Evolutionary conservation across 2,797 vertebrate genomes (phyloP).

Genomic region (Sarcoramphus papa): DNA sequence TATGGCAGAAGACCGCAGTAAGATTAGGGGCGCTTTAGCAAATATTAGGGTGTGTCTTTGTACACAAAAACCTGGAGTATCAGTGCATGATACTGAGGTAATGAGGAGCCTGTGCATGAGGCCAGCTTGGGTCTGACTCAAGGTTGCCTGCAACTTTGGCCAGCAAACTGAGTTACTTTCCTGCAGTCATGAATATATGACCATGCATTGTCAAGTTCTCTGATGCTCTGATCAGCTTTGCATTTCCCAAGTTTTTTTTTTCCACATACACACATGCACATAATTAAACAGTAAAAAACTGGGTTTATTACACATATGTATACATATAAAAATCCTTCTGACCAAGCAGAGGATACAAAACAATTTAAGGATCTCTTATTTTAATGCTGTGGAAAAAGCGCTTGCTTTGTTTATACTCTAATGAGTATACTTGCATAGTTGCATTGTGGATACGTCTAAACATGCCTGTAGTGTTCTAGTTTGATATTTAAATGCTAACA

Average conservation of each 20-base stretch:
- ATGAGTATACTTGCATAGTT: neutral
- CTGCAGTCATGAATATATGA: neutral
- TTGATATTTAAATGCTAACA: slow-evolving; percentile 24
- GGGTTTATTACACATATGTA: neutral
- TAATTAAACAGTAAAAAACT: neutral
- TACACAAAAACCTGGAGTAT: neutral
- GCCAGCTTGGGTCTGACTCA: neutral
- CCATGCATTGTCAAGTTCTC: neutral
- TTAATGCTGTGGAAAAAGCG: neutral
- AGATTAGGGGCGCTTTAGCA: neutral
- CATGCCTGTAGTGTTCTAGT: neutral
- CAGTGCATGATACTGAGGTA: neutral
- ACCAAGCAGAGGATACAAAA: neutral
- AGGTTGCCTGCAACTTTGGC: neutral
- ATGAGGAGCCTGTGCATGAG: neutral
- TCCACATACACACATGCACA: fast-evolving
- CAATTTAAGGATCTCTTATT: neutral
- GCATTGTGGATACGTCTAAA: neutral
- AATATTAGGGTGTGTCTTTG: neutral
- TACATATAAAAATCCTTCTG: neutral
- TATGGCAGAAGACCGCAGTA: neutral
- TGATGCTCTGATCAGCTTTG: neutral
- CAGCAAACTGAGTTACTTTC: neutral
- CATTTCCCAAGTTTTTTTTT: neutral
- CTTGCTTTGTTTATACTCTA: neutral